A percentile compares a stretch with the other conserved stretches of the same genome.
Conservation (phyloP, 2,797 vertebrate species). For the Sardinella longiceps region DNA sequence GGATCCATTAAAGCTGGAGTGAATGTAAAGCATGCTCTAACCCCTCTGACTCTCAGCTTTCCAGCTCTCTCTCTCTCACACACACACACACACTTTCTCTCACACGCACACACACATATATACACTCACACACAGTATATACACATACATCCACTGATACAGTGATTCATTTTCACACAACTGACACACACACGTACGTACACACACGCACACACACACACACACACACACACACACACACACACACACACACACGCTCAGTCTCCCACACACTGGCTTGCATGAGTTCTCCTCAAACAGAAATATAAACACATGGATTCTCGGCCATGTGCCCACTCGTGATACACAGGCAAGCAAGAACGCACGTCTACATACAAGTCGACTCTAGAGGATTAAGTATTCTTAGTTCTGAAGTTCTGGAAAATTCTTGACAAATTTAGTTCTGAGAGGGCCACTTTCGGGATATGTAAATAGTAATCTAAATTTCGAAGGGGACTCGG, state of each 20-base stretch:
- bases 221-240: background rate
- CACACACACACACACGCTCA: background rate
- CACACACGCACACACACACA: background rate
- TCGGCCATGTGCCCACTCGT: background rate
- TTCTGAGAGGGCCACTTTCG: conserved; percentile 1
- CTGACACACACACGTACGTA: background rate
- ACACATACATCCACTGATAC: background rate
- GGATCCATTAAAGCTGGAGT: background rate
- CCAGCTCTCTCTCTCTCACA: too few relatives aligned
- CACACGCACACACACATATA: background rate
- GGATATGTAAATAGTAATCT: conserved; percentile 20
- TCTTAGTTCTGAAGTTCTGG: background rate
- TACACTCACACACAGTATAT: background rate
- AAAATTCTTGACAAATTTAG: background rate
- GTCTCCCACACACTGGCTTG: background rate
- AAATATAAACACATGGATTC: background rate
- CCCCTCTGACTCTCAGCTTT: background rate
- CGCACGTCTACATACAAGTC: background rate
- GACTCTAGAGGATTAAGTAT: conserved; percentile 4
- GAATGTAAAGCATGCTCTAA: background rate
- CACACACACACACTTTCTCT: background rate
- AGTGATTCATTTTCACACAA: too few relatives aligned
- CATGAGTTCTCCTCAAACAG: background rate
- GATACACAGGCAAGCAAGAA: background rate
- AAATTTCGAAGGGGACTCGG: background rate